Percentiles rank a stretch among this genome's conserved stretches.
Conservation (phyloP, 2,797 vertebrate species). For the Xiphorhynchus erythropygius region DNA sequence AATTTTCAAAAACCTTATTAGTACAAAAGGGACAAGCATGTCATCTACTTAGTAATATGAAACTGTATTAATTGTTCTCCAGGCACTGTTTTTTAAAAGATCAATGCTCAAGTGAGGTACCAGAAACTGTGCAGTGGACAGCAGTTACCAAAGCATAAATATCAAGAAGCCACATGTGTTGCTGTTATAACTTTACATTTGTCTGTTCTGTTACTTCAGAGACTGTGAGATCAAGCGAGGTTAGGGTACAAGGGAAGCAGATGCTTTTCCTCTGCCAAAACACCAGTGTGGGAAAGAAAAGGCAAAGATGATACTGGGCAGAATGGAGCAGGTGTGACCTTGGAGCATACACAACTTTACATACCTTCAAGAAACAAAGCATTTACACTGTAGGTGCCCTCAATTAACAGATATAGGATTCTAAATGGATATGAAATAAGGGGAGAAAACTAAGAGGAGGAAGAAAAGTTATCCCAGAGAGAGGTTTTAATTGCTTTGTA, state of each 20-base stretch:
- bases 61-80: not conserved
- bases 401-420: not conserved
- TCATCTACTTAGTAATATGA: not conserved
- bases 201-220: not conserved
- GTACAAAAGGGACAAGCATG: not conserved
- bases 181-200: not conserved
- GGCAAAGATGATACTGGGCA: not conserved
- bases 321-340: accelerated
- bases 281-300: not conserved
- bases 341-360: not conserved
- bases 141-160: not conserved
- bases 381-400: not conserved
- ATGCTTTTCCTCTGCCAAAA: not conserved
- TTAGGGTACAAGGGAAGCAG: not conserved
- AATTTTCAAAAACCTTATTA: not conserved
- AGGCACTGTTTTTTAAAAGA: not conserved
- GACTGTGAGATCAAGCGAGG: not conserved
- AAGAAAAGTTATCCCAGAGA: not conserved
- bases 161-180: not conserved
- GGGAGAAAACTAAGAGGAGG: not conserved
- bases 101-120: not conserved
- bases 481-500: not conserved
- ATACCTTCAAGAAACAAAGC: not conserved
- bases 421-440: not conserved
- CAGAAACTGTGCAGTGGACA: not conserved